Evolutionary conservation across 2,113 vertebrate species (phyloP).

Genomic region (Gnathonemus echidnorhynchus): DNA sequence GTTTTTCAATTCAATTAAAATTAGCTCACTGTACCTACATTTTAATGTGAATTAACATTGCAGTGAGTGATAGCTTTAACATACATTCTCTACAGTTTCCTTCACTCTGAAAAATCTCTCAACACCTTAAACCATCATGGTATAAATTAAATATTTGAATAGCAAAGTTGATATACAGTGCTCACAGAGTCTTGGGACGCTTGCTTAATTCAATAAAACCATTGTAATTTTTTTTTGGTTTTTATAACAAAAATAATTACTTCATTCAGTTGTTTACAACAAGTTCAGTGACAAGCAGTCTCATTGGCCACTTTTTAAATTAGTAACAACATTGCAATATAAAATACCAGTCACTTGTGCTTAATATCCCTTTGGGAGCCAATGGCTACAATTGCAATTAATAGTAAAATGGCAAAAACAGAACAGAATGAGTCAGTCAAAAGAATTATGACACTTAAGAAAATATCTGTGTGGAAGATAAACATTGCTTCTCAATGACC

Average conservation of each 20-base stretch:
- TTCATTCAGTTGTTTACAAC: not conserved
- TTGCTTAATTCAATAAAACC: not conserved
- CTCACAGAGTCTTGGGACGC: not conserved
- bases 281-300: not conserved
- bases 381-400: not conserved
- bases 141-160: not conserved
- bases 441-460: not conserved
- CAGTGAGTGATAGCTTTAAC: not conserved
- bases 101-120: not conserved
- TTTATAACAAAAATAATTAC: not conserved
- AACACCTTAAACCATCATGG: not conserved
- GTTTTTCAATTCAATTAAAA: not conserved
- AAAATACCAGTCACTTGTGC: not conserved
- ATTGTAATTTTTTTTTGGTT: not conserved
- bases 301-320: no score
- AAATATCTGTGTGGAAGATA: not conserved
- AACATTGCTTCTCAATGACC: not conserved
- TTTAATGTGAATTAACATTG: constrained; percentile 11
- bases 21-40: not conserved
- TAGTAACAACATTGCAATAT: not conserved
- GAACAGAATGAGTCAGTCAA: not conserved
- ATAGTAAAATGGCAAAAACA: not conserved
- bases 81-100: not conserved
- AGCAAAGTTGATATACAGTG: not conserved
- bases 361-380: not conserved